Base-by-base conservation (phyloP, 2,113 vertebrate genomes). In the Conger conger region DNA sequence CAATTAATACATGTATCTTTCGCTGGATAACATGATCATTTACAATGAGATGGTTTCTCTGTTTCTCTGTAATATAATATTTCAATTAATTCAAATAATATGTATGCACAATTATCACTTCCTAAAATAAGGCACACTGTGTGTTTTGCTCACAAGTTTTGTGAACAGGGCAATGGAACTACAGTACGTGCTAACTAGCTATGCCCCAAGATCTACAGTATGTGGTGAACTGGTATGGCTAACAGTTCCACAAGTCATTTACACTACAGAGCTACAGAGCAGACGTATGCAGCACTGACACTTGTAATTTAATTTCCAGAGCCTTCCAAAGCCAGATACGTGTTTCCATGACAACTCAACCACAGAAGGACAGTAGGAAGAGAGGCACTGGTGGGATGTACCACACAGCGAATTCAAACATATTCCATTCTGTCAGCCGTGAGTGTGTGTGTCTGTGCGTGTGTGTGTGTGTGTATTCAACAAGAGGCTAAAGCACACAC, bases 181-280 rank as follows among this genome's bases (percentile, higher is more conserved):
- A 81, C 63, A 83, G 45, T 9, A 82, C 33, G 76, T 88, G 85
- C 83, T 83, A 82, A 86, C 63, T 81, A 53, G 73, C 82, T n/a
- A 77, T 83, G 76, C 86, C 9, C 18, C 88, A 85, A 87, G 83
- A 85, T 80, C n/a, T 8, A 86, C 78, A 68, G n/a, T n/a, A n/a
- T n/a, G n/a, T 88, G 84, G 80, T 85, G 68, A 60, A 81, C 85
- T 84, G 84, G 50, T 81, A 40, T 81, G 78, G 73, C 81, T 42
- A 76, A 5, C 42, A 60, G 53, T 81, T 73, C 36, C 45, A 63
- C 84, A 84, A n/a, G 87, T 84, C 77, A 57, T 15, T 42, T 16
- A 84, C 20, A 76, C 78, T 86, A 82, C 82, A 60, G 81, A 87
- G 82, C 80, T 60, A 82, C 23, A n/a, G 77, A 63, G 54, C 54